Evolutionary conservation across 2,888 invertebrate species (phyloP), one percentile per base, ranked within the genome.

Genomic region (Phyllotreta striolata): DNA sequence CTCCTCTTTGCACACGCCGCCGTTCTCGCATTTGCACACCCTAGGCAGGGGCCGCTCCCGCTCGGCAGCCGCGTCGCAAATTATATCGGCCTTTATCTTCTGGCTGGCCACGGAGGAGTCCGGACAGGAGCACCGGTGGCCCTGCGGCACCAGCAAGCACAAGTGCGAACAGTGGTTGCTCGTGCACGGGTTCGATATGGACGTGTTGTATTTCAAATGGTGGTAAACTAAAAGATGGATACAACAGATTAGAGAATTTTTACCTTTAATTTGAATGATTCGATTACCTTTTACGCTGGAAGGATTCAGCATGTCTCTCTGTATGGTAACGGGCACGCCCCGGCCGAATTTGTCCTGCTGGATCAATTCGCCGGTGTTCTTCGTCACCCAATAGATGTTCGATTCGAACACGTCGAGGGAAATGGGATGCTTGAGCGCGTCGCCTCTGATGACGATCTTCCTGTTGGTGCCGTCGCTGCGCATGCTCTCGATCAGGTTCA

Each of bases 261-360:
- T 13, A 56, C 8, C 10, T 8, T 60, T 9, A n/a, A 9, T 35
- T 24, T 24, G 41, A 55, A 41, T 39, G 37, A 39, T 62, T 43
- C 47, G 38, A 64, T 73, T 77, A 89, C 89, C 88, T 85, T 92
- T 93, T 1, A 98, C 88, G 64, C 92, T 91, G 12, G 93, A 91
- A 0, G 96, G 94, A 79, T 92, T 91, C 70, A 91, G 88, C 64
- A 98, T 86, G 77, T 95, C 91, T 73, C 89, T 89, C 66, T 93
- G 90, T 14, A 98, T 85, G 1, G 89, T 84, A 51, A 92, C 91
- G 43, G 94, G 92, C 67, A 96, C 93, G 8, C 97, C 97, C 55
- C 96, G 85, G 0, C 98, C 98, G 82, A 98, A 98, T 84, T 99
- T 99, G 81, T 99, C 97, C 80, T 96, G 96, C 24, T 88, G 87